phyloP scores from a whole-genome alignment of 92 coral and sea anemone genomes.

The Chrysogorgia sp. region DNA sequence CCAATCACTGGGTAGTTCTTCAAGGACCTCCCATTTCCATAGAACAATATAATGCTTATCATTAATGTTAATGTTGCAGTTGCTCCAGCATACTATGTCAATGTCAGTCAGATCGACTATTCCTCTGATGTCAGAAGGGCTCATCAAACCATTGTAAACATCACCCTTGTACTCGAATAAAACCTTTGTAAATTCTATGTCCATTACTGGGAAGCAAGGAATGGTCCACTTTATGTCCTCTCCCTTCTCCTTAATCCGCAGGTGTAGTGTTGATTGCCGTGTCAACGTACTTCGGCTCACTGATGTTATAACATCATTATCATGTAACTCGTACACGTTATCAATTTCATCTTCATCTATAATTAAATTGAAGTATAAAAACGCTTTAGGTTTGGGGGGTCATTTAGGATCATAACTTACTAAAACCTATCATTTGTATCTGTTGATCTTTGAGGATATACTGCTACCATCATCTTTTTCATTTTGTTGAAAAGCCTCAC shows the following conservation, averaged over 20 bases:
- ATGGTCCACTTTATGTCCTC: constrained; percentile 32
- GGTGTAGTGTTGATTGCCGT: not conserved
- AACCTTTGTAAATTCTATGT: constrained; percentile 25
- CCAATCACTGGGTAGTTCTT: constrained; percentile 16
- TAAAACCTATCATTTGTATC: too few relatives aligned
- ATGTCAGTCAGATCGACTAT: not conserved
- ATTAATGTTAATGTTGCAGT: constrained; percentile 33
- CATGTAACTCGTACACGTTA: too few relatives aligned
- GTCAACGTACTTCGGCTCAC: not conserved
- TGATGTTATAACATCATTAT: not conserved
- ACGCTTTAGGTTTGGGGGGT: too few relatives aligned
- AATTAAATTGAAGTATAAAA: too few relatives aligned
- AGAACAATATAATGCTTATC: constrained; percentile 25
- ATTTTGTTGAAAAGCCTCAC: too few relatives aligned
- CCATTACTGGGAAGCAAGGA: constrained; percentile 46
- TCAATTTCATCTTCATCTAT: too few relatives aligned
- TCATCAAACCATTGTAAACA: constrained; percentile 26
- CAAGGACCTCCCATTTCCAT: constrained; percentile 40
- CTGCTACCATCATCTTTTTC: too few relatives aligned
- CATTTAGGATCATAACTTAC: too few relatives aligned
- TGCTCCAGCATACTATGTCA: constrained; percentile 37
- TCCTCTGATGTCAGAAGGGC: constrained; percentile 1
- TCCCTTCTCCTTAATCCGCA: constrained; percentile 12
- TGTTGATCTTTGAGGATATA: too few relatives aligned
- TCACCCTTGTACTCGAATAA: constrained; percentile 12